phyloP scores from a whole-genome alignment of 2,797 vertebrate genomes.

The Phylloscopus collybita region DNA sequence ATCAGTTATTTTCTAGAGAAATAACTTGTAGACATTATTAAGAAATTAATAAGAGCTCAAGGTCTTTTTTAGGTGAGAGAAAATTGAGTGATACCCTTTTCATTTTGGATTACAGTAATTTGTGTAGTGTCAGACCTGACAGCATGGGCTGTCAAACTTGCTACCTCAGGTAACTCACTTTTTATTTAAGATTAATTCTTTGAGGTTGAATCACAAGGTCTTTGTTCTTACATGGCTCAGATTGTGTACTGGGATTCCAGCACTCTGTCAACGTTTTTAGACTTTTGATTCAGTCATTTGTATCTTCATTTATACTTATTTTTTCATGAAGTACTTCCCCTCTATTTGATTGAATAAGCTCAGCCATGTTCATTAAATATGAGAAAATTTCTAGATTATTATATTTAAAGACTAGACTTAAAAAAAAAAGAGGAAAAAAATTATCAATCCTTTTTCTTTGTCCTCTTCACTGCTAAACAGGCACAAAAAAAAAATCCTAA shows the following conservation, averaged over 20 bases:
- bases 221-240: conserved; percentile 7
- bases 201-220: neutral
- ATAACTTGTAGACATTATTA: neutral
- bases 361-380: neutral
- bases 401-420: neutral
- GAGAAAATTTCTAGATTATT: neutral
- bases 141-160: conserved; percentile 18
- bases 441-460: neutral
- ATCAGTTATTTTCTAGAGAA: neutral
- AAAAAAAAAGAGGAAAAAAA: neutral
- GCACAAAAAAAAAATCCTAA: neutral
- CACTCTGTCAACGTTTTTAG: neutral
- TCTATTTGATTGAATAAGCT: neutral
- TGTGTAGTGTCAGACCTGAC: conserved; percentile 19
- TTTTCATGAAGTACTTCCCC: neutral
- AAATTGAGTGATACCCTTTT: conserved; percentile 33
- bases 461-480: neutral
- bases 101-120: conserved; percentile 45
- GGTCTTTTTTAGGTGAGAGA: neutral
- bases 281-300: neutral
- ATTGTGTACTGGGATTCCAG: neutral
- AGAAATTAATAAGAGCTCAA: neutral
- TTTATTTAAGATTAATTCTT: conserved; percentile 38
- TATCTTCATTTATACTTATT: neutral
- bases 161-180: conserved; percentile 29